Evolutionary conservation across 1,140 invertebrate genomes (phyloP).

Genomic region (Ylistrum balloti): DNA sequence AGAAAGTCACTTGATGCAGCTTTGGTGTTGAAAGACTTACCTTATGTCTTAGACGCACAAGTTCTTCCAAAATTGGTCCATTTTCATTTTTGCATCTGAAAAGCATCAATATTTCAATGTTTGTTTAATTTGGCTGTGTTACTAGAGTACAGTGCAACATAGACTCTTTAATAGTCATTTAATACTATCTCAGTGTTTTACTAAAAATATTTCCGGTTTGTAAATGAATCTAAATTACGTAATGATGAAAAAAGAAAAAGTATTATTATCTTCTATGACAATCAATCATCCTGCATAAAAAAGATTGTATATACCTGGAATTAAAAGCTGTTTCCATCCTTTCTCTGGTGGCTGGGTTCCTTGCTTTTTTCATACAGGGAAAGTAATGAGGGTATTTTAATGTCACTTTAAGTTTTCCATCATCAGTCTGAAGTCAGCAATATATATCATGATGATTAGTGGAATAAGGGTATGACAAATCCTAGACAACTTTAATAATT

Average conservation of each 20-base stretch:
- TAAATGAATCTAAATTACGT: too few species aligned
- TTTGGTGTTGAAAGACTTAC: slow-evolving; percentile 70
- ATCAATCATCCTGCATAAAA: background rate
- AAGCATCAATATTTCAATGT: slow-evolving; percentile 25
- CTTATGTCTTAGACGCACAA: slow-evolving; percentile 83
- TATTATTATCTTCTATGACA: too few species aligned
- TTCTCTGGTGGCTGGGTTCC: slow-evolving; percentile 82
- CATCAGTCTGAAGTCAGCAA: slow-evolving; percentile 75
- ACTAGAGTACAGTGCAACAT: too few species aligned
- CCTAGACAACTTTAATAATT: too few species aligned
- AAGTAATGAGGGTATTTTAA: slow-evolving; percentile 85
- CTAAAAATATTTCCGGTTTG: too few species aligned
- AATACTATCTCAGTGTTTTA: too few species aligned
- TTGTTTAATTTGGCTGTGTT: too few species aligned
- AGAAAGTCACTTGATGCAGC: too few species aligned
- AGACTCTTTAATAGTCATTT: too few species aligned
- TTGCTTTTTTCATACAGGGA: slow-evolving; percentile 84
- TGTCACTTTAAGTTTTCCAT: slow-evolving; percentile 83
- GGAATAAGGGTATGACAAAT: too few species aligned
- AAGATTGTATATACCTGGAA: slow-evolving; percentile 76
- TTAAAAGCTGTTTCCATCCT: slow-evolving; percentile 83
- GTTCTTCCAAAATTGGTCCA: slow-evolving; percentile 83
- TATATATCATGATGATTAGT: too few species aligned
- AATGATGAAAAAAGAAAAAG: background rate
- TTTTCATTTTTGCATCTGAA: slow-evolving; percentile 84